Evolutionary conservation across 2,113 vertebrate species (phyloP), one percentile per base, ranked within the genome.

Genomic region (human (Homo sapiens)): DNA sequence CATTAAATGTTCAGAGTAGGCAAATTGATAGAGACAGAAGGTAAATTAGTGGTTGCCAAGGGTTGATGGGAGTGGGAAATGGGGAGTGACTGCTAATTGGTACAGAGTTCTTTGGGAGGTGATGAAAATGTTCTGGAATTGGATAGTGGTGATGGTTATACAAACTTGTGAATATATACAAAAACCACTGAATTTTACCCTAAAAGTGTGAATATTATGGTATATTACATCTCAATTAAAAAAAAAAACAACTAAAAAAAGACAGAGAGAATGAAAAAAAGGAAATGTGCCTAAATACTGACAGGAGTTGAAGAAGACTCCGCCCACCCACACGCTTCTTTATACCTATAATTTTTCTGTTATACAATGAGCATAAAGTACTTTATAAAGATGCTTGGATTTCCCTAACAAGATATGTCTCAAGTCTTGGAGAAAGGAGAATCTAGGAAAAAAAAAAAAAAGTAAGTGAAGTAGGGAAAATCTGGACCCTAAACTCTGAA

Each of bases 191-290:
- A 30, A 75, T 45, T 93, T 66, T 52, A 81, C 32, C 70, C 35
- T 72, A 87, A 82, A 73, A 66, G 25, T 43, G 52, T 23, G 27
- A 81, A 40, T 27, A 48, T 50, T 35, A 50, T 1, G 6, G 25
- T 52, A 81, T 30, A 22, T 55, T 85, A 66, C n/a, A 79, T 27
- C 17, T 40, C 50, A 52, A 40, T 66, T 91, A 59, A 25, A 40
- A 92, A 89, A 89, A 96, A 27, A 40, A 92, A 89, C 95, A 80
- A 84, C 40, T 70, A n/a, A 88, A 70, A 61, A 55, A 57, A 22
- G 61, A 64, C 27, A 43, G 25, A 57, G 32, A n/a, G 12, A 38
- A n/a, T 25, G 18, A 79, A 73, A 87, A 40, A 40, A 68, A 89
- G n/a, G 13, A 43, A 95, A 68, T 32, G 8, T 76, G 64, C 48